phyloP scores from a whole-genome alignment of 2,113 vertebrate species.

The Sorex araneus region DNA sequence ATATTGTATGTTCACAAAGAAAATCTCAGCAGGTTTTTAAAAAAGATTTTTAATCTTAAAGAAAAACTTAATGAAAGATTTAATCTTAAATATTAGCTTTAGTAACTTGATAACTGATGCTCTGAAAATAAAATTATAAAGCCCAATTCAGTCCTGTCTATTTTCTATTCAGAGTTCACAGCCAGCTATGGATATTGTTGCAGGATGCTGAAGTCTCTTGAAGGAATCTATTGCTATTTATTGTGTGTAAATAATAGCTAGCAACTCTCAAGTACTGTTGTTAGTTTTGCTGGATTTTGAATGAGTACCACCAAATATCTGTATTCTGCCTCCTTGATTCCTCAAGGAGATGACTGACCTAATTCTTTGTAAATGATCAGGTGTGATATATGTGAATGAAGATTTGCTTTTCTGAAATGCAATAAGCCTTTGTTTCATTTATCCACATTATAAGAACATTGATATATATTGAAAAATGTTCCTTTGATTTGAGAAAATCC shows the following conservation, averaged over 20 bases:
- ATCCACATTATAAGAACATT: background rate
- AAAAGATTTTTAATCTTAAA: conserved; percentile 30
- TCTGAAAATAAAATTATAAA: conserved; percentile 68
- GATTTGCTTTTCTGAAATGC: conserved; percentile 28
- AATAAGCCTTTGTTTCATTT: conserved; percentile 24
- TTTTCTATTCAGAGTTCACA: conserved; percentile 54
- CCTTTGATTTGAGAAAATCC: conserved; percentile 61
- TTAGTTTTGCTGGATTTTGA: conserved; percentile 12
- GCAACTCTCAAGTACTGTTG: background rate
- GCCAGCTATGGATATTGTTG: background rate
- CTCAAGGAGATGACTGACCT: background rate
- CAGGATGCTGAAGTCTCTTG: conserved; percentile 5
- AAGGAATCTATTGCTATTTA: background rate
- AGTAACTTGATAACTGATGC: conserved; percentile 34
- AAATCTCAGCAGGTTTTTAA: background rate
- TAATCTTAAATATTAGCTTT: conserved; percentile 7
- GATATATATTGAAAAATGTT: conserved; percentile 34
- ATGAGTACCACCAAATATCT: background rate
- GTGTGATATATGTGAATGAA: background rate
- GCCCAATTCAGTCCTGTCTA: background rate
- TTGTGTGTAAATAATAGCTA: conserved; percentile 27
- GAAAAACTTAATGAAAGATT: background rate
- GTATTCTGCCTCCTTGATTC: background rate
- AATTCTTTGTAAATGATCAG: background rate
- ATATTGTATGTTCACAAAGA: background rate